A percentile compares a stretch with the other conserved stretches of the same genome.
These are phyloP conservation scores for Cyprinus carpio DNA, from an alignment of 2,113 vertebrate species.

Conservation along the genomic window DNA sequence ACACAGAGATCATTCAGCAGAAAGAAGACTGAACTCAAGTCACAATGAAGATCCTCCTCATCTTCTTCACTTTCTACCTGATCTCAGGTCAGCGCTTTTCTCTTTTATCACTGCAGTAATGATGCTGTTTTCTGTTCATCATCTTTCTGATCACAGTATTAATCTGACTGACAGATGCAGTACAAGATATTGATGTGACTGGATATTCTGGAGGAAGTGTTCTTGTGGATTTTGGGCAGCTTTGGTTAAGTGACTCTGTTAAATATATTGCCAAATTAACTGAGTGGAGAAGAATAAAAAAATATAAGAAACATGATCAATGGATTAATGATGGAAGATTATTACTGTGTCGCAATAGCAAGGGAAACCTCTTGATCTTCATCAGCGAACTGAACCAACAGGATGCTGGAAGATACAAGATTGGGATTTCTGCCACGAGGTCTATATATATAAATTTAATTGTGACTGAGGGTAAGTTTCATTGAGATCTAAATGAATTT, in stretches of 20 bases:
- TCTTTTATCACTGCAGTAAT: constrained; percentile 5
- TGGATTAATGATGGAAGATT: neutral
- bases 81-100: constrained; percentile 40
- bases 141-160: constrained; percentile 4
- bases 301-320: too few relatives aligned
- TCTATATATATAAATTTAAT: too few relatives aligned
- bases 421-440: neutral
- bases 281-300: too few relatives aligned
- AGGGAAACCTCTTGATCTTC: neutral
- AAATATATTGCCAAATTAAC: too few relatives aligned
- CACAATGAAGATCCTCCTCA: constrained; percentile 22
- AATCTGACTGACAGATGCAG: too few relatives aligned
- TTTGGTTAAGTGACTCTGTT: too few relatives aligned
- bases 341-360: neutral
- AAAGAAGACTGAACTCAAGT: constrained; percentile 7
- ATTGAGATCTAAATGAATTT: too few relatives aligned
- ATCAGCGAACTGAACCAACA: neutral
- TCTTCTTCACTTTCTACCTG: constrained; percentile 18
- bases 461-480: too few relatives aligned
- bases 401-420: neutral
- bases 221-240: too few relatives aligned
- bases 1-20: constrained; percentile 17
- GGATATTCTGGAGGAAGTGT: constrained; percentile 27
- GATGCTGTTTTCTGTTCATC: constrained; percentile 10
- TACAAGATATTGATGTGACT: neutral